A percentile compares a stretch with the other conserved stretches of the same genome.
Evolutionary conservation across 2,888 invertebrate species (phyloP).

Genomic region (Tinea semifulvella): DNA sequence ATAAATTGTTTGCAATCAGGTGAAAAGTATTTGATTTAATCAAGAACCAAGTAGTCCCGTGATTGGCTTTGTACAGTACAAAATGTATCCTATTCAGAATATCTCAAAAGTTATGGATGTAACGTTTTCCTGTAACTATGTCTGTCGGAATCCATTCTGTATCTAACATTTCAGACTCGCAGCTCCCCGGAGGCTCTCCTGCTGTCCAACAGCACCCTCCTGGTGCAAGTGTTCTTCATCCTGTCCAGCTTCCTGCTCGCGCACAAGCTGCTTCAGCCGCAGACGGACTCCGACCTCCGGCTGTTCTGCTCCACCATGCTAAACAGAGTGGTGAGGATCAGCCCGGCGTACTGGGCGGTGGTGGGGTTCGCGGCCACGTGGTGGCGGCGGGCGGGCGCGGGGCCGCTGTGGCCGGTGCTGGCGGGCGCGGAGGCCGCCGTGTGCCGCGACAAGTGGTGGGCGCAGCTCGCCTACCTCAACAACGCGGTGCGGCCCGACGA

Average conservation of each 20-base stretch:
- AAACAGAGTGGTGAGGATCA: constrained; percentile 51
- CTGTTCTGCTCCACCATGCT: constrained; percentile 40
- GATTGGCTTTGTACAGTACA: too few relatives aligned
- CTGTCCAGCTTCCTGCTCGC: constrained; percentile 56
- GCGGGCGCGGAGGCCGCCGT: constrained; percentile 40
- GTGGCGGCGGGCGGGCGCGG: constrained; percentile 40
- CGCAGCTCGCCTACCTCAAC: constrained; percentile 50
- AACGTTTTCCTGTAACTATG: neutral
- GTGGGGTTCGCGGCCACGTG: constrained; percentile 51
- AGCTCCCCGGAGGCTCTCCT: constrained; percentile 39
- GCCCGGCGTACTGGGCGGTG: constrained; percentile 48
- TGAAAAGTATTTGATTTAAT: too few relatives aligned
- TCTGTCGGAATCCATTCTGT: too few relatives aligned
- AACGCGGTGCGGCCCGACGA: constrained; percentile 44
- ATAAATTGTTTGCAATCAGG: neutral
- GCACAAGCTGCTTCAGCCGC: constrained; percentile 44
- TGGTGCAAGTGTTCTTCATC: constrained; percentile 57
- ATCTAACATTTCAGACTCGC: constrained; percentile 31
- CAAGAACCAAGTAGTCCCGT: too few relatives aligned
- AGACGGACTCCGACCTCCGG: constrained; percentile 3
- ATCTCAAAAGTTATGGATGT: too few relatives aligned
- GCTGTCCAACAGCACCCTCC: constrained; percentile 53
- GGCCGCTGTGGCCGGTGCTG: constrained; percentile 47
- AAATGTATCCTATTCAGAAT: too few relatives aligned
- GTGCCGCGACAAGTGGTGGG: constrained; percentile 53